phyloP scores from a whole-genome alignment of 2,113 vertebrate genomes.

The Microcebus jonahi region DNA sequence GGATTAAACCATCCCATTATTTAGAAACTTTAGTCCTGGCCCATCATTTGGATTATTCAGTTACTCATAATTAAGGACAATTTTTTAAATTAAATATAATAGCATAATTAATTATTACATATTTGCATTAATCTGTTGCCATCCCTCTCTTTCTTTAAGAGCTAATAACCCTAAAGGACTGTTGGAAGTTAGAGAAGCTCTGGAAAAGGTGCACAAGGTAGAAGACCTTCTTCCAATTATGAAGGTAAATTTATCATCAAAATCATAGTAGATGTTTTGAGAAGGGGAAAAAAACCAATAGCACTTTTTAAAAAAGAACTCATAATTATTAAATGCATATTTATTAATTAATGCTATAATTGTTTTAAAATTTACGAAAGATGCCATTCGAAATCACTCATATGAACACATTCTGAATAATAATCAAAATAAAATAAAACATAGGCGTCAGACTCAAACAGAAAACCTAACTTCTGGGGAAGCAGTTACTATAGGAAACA shows the following conservation, averaged over 20 bases:
- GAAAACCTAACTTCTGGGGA: not conserved
- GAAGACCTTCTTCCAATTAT: slow-evolving; percentile 99
- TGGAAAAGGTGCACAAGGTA: slow-evolving; percentile 96
- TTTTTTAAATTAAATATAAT: not conserved
- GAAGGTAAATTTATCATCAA: slow-evolving; percentile 90
- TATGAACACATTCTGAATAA: not conserved
- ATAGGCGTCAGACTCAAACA: not conserved
- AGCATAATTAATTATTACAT: not conserved
- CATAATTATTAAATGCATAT: not conserved
- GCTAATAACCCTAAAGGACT: slow-evolving; percentile 92
- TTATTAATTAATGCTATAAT: not conserved
- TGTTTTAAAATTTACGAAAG: not conserved
- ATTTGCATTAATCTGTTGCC: slow-evolving; percentile 11
- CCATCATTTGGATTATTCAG: not conserved
- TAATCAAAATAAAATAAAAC: not conserved
- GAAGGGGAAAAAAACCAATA: not conserved
- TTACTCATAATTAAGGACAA: not conserved
- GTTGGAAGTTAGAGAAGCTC: slow-evolving; percentile 94
- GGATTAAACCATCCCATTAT: not conserved
- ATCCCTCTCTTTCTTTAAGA: slow-evolving; percentile 4
- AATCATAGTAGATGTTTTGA: not conserved
- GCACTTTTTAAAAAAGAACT: not conserved
- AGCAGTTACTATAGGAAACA: not conserved
- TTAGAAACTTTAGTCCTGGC: not conserved
- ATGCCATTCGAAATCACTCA: not conserved